Evolutionary conservation across 1,140 invertebrate species (phyloP), one percentile per base, ranked within the genome.

Genomic region (Himalopsyche phryganea): DNA sequence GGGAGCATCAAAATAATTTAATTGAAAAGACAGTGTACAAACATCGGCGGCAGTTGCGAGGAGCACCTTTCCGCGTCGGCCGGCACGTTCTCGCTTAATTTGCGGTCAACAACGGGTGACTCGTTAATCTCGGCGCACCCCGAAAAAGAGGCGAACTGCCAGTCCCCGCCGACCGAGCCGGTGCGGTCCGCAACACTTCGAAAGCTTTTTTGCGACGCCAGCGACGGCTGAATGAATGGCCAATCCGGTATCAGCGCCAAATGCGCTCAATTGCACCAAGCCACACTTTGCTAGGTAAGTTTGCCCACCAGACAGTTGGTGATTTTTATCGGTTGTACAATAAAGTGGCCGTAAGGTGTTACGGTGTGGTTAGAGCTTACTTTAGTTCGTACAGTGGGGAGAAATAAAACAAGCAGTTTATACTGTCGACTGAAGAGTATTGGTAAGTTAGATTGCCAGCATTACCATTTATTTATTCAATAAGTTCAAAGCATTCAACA

Each of bases 51-150:
- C 19, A 23, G 38, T 51, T 28, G 14, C n/a, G 17, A 45, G 23
- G 49, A 33, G 32, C 41, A 40, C 42, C 42, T 20, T 15, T 9
- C 41, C 15, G 41, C 19, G n/a, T 1, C 10, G 6, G 14, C 35
- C 20, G 42, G 44, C 48, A 50, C 49, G 49, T 50, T 9, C 40
- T 35, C 47, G 40, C 49, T 61, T 56, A 56, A 61, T 61, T 61
- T 61, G 59, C 59, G 59, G 52, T 40, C 49, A 55, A 52, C 59
- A 61, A 41, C 48, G 46, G 54, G 13, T 44, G 46, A 54, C 58
- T 52, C 48, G 59, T 56, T 61, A 56, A 61, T 61, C 52, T 51
- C 58, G 40, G 23, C 48, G 11, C 17, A 9, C 10, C 19, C 35
- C 45, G 40, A 60, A 60, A 53, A 35, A 45, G 20, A 51, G 35